Evolutionary conservation across 1,140 invertebrate genomes (phyloP), one percentile per base, ranked within the genome.

Genomic region (Teleogryllus occipitalis): DNA sequence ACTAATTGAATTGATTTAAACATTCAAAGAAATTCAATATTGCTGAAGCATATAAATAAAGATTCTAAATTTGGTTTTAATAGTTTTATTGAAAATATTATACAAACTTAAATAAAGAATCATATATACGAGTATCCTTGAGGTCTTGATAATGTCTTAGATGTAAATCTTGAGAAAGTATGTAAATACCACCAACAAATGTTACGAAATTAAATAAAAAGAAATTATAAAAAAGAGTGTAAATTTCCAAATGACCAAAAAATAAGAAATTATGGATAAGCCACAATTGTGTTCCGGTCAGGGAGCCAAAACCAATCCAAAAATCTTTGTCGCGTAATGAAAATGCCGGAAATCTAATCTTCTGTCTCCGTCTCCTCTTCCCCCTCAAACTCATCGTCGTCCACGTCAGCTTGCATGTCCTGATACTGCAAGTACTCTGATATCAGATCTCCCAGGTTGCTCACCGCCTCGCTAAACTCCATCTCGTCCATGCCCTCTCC

Each of bases 331-430:
- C 27, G 54, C 54, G 54, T 14, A 65, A 65, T 65, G 18, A 65
- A 65, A 65, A 65, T 65, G 10, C 54, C 18, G 10, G 54, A 65
- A 39, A 65, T 65, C 54, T 10, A 65, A 7, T 14, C 54, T 65
- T 65, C 54, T 7, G 3, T 7, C 54, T 65, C 54, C 54, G 54
- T 65, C 18, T 65, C 54, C 18, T 65, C 54, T 18, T 65, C 54
- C 54, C 10, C 18, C 54, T 65, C 54, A 10, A 65, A 18, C 10
- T 65, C 54, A 0, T 65, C 54, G 10, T 18, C 54, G 10, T 65
- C 54, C 54, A 7, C 18, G 7, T 65, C 10, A 1, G 18, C 7
- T 7, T 65, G 88, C 54, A 65, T 14, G 54, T 65, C 54, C 54
- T 65, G 54, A 18, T 65, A 65, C 54, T 65, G 54, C 54, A 65